Base-by-base conservation (phyloP, 2,888 invertebrate genomes). In the Lymantria monacha region DNA sequence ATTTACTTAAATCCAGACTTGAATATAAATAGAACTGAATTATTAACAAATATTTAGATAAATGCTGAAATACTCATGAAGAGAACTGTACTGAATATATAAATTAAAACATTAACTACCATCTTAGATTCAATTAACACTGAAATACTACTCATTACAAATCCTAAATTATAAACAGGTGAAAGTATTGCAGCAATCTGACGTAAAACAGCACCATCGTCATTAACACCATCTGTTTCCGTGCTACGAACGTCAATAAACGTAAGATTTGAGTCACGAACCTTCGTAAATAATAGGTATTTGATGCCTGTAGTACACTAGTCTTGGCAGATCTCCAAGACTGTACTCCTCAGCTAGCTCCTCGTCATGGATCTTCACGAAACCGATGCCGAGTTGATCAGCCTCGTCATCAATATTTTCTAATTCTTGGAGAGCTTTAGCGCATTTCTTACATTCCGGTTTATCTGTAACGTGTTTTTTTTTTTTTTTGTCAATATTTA, bases 371-470 rank as follows among this genome's bases (percentile, higher is more conserved):
- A 98, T 97, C 90, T 98, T 98, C 60, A 98, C 97, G 84, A 98
- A 97, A 66, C 97, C 97, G 76, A 98, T 97, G 59, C 97, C 97
- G 62, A 98, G 93, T 83, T 97, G 97, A 87, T 97, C 97, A 36
- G 97, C 97, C 85, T 98, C 97, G 75, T 98, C 97, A 79, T 97
- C 97, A 79, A 98, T 97, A 89, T 97, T 97, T 87, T 98, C 97
- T 84, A 98, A 84, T 87, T 97, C 97, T 87, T 96, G 95, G 59
- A 97, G 92, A 50, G 97, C 97, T 87, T 96, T 97, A 55, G 96
- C 94, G 83, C 97, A 97, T 89, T 96, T 97, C 82, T 97, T 96
- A 92, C 97, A 97, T 85, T 97, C 97, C 50, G 96, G 96, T 83
- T 97, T 97, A 91, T 97, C 98, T 98, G 93, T 44, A 86, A 86